Evolutionary conservation across 64 coral and sea anemone species (phyloP), one percentile per base, ranked within the genome.

Genomic region (Porites australiensis): DNA sequence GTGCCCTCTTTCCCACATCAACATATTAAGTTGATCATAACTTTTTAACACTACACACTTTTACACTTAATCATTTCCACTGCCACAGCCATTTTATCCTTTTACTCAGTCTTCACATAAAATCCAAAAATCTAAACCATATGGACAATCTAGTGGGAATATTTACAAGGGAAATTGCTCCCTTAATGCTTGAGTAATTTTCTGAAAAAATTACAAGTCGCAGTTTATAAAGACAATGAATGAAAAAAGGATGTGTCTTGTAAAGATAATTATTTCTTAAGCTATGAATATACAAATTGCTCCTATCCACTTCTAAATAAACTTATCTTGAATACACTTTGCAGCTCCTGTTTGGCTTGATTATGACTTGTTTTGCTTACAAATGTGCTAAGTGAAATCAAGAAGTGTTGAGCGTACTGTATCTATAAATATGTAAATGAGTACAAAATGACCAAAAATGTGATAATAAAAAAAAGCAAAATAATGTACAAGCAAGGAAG

Each of bases 131-230:
- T 3, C 18, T 67, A 68, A 83, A 51, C 16, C 81, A 49, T 84
- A 84, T 84, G 67, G 81, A 84, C 81, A 84, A 84, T 84, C 16
- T 67, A 48, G 4, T 84, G 61, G 22, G 47, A 52, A 46, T 84
- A 84, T 84, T 20, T 84, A 84, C 81, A 84, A 8, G 61, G 61
- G n/a, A 84, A 37, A 84, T 69, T 27, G 0, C 81, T 16, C 62
- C 73, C 44, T 3, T 13, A 66, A 68, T 81, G 78, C 18, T 68
- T 84, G 81, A 84, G 69, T 84, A 84, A 68, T 49, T 22, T 84
- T 22, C 9, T 63, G 4, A 20, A 37, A 18, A 52, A 76, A 50
- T 76, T 74, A 49, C 12, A 44, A 9, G 18, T 83, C 81, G 66
- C 58, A 84, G 81, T 84, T 84, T 69, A 63, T 69, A 68, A 64